Percentiles rank a stretch among this genome's conserved stretches.
phyloP scores from a whole-genome alignment of 2,113 vertebrate genomes.

The Eretmochelys imbricata region DNA sequence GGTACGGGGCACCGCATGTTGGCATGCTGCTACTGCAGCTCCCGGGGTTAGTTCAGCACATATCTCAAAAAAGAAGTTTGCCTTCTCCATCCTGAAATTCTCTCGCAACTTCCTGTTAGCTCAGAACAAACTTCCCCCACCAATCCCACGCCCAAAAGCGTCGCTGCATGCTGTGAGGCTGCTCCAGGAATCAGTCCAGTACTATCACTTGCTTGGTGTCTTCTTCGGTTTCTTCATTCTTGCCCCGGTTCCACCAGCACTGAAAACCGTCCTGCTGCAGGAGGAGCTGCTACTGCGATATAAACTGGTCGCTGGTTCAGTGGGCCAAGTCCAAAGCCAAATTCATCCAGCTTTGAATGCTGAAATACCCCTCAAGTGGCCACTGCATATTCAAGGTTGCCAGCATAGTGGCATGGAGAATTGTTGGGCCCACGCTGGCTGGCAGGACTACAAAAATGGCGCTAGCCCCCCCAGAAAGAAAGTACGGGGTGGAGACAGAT shows the following conservation, averaged over 20 bases:
- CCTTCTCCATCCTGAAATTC: neutral
- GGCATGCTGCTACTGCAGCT: too few species aligned
- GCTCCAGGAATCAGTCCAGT: neutral
- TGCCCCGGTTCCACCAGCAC: rapidly evolving
- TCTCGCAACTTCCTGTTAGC: neutral
- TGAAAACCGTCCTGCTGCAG: neutral
- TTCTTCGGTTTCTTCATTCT: too few species aligned
- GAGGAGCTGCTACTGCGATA: neutral
- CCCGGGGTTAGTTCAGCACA: neutral
- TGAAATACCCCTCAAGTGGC: neutral
- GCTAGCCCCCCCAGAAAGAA: neutral
- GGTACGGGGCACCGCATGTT: neutral
- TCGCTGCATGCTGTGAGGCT: neutral
- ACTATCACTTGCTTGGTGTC: neutral
- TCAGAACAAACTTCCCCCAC: neutral
- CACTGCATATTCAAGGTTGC: neutral
- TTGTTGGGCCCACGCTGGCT: neutral
- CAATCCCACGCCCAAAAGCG: neutral
- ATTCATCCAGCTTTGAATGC: neutral
- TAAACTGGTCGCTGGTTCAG: neutral
- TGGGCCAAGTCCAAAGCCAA: neutral
- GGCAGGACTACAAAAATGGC: neutral
- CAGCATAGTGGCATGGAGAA: neutral
- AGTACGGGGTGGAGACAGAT: neutral
- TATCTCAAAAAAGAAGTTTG: neutral